Evolutionary conservation across 2,797 vertebrate species (phyloP).

Genomic region (Mus minutoides): DNA sequence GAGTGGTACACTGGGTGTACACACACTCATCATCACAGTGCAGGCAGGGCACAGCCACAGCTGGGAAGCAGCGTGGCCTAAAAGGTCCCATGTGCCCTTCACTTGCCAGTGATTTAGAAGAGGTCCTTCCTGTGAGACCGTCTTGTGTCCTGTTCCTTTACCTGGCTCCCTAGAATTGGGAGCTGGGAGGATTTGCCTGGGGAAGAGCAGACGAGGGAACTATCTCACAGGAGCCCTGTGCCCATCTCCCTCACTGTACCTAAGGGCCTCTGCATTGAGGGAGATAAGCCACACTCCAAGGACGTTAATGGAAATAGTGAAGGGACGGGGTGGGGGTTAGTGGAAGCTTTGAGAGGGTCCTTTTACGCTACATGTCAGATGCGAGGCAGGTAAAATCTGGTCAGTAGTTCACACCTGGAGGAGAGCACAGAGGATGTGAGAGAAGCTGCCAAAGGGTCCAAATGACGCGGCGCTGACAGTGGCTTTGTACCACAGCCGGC

Average conservation of each 20-base stretch:
- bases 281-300: background rate
- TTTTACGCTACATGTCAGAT: background rate
- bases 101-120: background rate
- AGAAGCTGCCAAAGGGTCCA: background rate
- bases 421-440: background rate
- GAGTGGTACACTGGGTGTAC: accelerated
- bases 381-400: background rate
- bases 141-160: background rate
- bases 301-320: accelerated
- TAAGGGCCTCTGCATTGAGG: background rate
- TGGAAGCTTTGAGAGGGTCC: background rate
- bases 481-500: background rate
- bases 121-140: no score
- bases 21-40: background rate
- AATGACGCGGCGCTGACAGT: accelerated
- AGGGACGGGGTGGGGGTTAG: background rate
- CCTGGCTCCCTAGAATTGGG: background rate
- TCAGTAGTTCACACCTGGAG: background rate
- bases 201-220: background rate
- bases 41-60: background rate
- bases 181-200: background rate
- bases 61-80: background rate
- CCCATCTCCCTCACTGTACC: background rate
- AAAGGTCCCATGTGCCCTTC: background rate
- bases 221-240: background rate